Evolutionary conservation across 2,797 vertebrate species (phyloP), one percentile per base, ranked within the genome.

Genomic region (Poliocrania exsul): DNA sequence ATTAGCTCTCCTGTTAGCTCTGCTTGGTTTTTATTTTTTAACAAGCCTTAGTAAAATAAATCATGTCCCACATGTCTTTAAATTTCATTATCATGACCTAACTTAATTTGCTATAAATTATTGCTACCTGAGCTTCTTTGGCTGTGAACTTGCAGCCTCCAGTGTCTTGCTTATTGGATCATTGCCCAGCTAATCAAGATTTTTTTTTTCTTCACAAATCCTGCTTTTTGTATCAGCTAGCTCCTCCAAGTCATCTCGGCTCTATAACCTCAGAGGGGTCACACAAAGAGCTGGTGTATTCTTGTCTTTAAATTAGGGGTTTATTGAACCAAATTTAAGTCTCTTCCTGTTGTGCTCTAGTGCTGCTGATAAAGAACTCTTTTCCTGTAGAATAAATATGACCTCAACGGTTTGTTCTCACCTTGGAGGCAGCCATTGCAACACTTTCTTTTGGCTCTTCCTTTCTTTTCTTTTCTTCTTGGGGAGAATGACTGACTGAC

Each of bases 41-140:
- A 80, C 71, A 86, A 84, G 66, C 67, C 49, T 53, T 95, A 85
- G 81, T 77, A 80, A 94, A 94, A 94, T 74, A 92, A 94, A 93
- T 94, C 18, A 14, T 92, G 88, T 74, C 90, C 70, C 88, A 71
- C 82, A 75, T 70, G 70, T 86, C 93, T 94, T 94, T 92, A 94
- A 62, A 94, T 95, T 94, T 93, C 92, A 91, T 96, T 95, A 93
- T 77, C 53, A 35, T 85, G 86, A 95, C 92, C 86, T 92, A 88
- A 92, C 92, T 95, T 94, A 94, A 92, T 95, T 95, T 92, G 31
- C 73, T 93, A 61, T 94, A 85, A 95, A 94, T 94, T 90, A 96
- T 95, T 96, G 94, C 74, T 94, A 91, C 86, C 86, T 95, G 94
- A 94, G 74, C 72, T 92, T 38, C 90, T 91, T 93, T 3, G 2